Base-by-base conservation (phyloP, 64 coral and sea anemone species). In the Montipora foliosa region DNA sequence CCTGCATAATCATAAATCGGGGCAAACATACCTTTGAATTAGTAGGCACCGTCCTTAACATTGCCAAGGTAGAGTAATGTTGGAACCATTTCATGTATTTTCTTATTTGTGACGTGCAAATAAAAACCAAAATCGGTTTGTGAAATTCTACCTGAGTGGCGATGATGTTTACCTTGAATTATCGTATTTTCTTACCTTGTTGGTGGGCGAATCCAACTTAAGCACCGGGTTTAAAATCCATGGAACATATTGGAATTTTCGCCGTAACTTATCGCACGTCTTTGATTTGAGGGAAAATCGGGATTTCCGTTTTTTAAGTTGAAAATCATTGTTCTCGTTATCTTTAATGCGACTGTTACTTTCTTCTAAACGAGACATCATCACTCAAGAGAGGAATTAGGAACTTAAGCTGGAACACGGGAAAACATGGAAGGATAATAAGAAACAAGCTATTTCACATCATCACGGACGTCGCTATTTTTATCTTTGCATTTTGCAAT, bases 201-300 rank as follows among this genome's bases (percentile, higher is more conserved):
- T 47, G 21, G 60, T 37, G 7, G 81, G 44, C 16, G 81, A 67
- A n/a, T 67, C 59, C 7, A 71, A 70, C 82, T 71, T 86, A 12
- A 86, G 2, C 64, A 70, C 49, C 5, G 67, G 44, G 46, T 72
- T 67, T 3, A 86, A 86, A 86, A 86, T 86, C 82, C 62, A 49
- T 50, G 82, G 82, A 49, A 86, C 46, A 24, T 71, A 86, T 86
- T 22, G 46, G 1, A 71, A 5, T 71, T 72, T 86, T 71, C 15
- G 44, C 1, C 45, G 0, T 44, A 86, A 11, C 8, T 71, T 70
- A 50, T 72, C 46, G 8, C 21, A 71, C 17, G 13, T 51, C 82
- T 72, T 86, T 72, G 82, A 50, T 86, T 50, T 86, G 44, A 22
- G 17, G 45, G 66, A 21, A 50, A 86, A 72, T 48, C 66, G 46